Percentiles rank a stretch among this genome's conserved stretches.
Conservation (phyloP, 2,888 invertebrate species). For the Allolobophora icterica region DNA sequence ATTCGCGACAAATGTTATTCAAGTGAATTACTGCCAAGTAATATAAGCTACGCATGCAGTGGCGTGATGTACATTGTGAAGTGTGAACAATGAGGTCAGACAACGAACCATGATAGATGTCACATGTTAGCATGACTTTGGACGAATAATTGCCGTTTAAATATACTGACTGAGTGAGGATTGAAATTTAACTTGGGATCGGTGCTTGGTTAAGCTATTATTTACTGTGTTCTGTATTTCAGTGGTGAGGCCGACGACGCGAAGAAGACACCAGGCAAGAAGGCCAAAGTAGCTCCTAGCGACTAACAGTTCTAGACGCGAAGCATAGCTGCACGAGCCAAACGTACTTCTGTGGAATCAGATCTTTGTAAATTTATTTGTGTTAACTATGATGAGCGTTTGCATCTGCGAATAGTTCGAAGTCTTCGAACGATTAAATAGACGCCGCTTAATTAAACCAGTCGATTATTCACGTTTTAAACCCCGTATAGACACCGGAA, state of each 20-base stretch:
- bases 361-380: background rate
- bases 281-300: background rate
- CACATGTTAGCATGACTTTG: too few species aligned
- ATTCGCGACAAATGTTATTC: too few species aligned
- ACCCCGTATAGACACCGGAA: background rate
- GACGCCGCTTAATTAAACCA: background rate
- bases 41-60: too few species aligned
- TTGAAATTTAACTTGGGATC: background rate
- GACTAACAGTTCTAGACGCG: background rate
- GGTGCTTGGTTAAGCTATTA: background rate
- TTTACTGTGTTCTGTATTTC: background rate
- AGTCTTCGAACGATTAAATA: background rate
- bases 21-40: too few species aligned
- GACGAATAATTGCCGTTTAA: too few species aligned
- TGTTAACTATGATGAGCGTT: background rate
- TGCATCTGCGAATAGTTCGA: background rate
- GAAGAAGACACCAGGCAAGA: background rate
- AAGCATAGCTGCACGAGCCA: background rate
- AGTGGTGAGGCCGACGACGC: background rate
- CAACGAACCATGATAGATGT: too few species aligned
- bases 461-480: background rate
- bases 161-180: background rate
- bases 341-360: background rate
- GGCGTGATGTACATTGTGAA: too few species aligned
- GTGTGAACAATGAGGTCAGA: too few species aligned